Percentiles rank a stretch among this genome's conserved stretches.
Conservation (phyloP, 2,888 invertebrate genomes). For the Callimorpha dominula region DNA sequence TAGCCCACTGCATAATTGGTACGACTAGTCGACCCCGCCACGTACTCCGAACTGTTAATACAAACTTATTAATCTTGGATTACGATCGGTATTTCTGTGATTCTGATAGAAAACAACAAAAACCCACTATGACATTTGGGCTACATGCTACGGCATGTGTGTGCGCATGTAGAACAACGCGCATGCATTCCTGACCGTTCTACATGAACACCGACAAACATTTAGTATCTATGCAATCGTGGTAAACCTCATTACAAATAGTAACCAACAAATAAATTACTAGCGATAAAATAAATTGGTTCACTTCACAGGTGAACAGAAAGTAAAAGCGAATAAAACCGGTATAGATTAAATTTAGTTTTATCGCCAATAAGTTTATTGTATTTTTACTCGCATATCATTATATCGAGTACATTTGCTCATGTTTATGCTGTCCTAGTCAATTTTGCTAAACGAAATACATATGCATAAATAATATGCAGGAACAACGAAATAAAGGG, state of each 20-base stretch:
- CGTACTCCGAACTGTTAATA: too few species aligned
- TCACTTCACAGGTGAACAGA: constrained; percentile 16
- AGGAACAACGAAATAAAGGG: not conserved
- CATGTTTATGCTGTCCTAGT: constrained; percentile 14
- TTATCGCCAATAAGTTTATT: constrained; percentile 41
- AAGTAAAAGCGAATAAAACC: constrained; percentile 25
- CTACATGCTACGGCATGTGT: too few species aligned
- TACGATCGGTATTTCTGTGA: too few species aligned
- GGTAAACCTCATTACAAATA: constrained; percentile 7
- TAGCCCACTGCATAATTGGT: too few species aligned
- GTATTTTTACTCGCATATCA: constrained; percentile 39
- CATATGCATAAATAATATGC: not conserved
- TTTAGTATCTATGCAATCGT: constrained; percentile 1
- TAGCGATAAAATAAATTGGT: constrained; percentile 27
- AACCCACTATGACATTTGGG: too few species aligned
- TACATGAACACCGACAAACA: not conserved
- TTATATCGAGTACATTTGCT: constrained; percentile 10
- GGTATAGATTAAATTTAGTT: constrained; percentile 45
- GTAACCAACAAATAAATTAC: constrained; percentile 17
- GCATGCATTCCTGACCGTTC: not conserved
- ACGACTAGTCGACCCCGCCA: too few species aligned
- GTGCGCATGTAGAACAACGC: too few species aligned
- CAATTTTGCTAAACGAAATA: constrained; percentile 24
- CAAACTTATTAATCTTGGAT: too few species aligned
- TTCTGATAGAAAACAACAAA: too few species aligned